A percentile compares a stretch with the other conserved stretches of the same genome.
Conservation (phyloP, 2,888 invertebrate species). For the Lydus trimaculatus region DNA sequence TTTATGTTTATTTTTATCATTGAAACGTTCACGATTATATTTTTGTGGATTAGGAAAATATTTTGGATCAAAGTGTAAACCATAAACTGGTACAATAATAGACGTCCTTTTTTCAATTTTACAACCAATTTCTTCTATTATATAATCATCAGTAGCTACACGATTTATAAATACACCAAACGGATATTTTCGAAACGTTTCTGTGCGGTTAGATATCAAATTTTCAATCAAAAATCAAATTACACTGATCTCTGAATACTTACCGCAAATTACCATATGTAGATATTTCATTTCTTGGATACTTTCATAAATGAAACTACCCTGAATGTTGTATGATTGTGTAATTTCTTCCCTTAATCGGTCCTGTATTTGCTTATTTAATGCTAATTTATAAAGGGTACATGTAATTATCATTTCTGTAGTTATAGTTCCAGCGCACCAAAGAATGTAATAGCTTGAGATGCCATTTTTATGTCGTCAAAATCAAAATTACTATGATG, state of each 20-base stretch:
- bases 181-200: constrained; percentile 60
- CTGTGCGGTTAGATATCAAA: constrained; percentile 39
- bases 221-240: not conserved
- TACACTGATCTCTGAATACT: not conserved
- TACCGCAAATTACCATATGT: constrained; percentile 26
- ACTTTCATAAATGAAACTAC: constrained; percentile 18
- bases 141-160: constrained; percentile 49
- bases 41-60: constrained; percentile 58
- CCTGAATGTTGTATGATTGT: constrained; percentile 12
- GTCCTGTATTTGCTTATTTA: constrained; percentile 16
- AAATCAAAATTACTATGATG: constrained; percentile 2
- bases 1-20: constrained; percentile 48
- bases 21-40: constrained; percentile 61
- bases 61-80: constrained; percentile 55
- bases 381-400: constrained; percentile 21
- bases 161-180: constrained; percentile 52
- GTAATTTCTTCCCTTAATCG: constrained; percentile 19
- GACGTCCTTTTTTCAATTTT: constrained; percentile 56
- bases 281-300: constrained; percentile 26
- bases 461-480: constrained; percentile 23
- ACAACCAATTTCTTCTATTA: constrained; percentile 54
- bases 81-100: constrained; percentile 55
- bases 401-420: constrained; percentile 13
- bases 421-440: constrained; percentile 25
- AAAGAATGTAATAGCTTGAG: constrained; percentile 26